A percentile compares a stretch with the other conserved stretches of the same genome.
Evolutionary conservation across 2,797 vertebrate genomes (phyloP).

Genomic region (Eospalax fontanierii): DNA sequence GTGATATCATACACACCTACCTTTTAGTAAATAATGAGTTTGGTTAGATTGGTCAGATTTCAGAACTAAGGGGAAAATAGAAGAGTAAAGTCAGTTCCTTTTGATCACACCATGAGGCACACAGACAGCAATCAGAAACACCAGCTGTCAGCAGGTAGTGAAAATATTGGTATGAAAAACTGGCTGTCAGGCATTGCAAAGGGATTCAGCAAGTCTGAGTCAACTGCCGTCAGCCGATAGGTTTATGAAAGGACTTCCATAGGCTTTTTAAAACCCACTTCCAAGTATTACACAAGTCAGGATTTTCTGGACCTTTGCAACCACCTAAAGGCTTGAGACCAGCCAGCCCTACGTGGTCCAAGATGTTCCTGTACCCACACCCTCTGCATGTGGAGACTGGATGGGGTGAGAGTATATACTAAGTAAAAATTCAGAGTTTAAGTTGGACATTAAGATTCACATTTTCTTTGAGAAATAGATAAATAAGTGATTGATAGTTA

Average conservation of each 20-base stretch:
- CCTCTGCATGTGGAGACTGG: no score
- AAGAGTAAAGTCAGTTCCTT: slow-evolving; percentile 57
- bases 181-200: neutral
- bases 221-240: neutral
- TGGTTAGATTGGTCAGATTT: slow-evolving; percentile 58
- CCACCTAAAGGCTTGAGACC: no score
- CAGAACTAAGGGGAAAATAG: slow-evolving; percentile 64
- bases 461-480: no score
- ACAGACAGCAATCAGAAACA: slow-evolving; percentile 64
- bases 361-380: no score
- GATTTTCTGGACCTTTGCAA: no score
- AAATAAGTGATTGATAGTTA: no score
- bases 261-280: no score
- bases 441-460: no score
- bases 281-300: no score
- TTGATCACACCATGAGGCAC: slow-evolving; percentile 30
- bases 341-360: no score
- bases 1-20: slow-evolving; percentile 59
- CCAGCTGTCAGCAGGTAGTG: slow-evolving; percentile 10
- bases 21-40: slow-evolving; percentile 22
- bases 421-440: no score
- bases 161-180: slow-evolving; percentile 54
- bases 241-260: neutral
- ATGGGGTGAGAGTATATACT: no score
- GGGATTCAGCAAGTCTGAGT: neutral